Evolutionary conservation across 2,888 invertebrate genomes (phyloP), one percentile per base, ranked within the genome.

Genomic region (Orgyia antiqua): DNA sequence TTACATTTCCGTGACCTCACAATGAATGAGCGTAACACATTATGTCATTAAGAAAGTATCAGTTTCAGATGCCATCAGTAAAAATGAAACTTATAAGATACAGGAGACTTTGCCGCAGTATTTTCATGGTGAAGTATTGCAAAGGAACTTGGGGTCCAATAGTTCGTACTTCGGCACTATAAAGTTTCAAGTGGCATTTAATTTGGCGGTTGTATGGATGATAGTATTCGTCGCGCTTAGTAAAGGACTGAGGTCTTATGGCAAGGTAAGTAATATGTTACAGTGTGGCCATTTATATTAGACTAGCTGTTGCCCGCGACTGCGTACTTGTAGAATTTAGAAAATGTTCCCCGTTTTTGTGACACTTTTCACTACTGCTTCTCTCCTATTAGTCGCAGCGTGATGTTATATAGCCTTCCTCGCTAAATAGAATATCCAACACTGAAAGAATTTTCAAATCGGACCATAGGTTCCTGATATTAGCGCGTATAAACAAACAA

Each of bases 131-230:
- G 91, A 93, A 27, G 95, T 96, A n/a, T 77, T 96, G 30, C 94
- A 94, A 46, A 67, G 73, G 38, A 88, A 61, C 49, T 61, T 54
- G 42, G 82, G 48, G 21, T 61, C 65, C 26, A 64, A 55, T 57
- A 76, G 40, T 49, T 78, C 56, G 27, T 72, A 60, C 37, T 89
- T 89, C 32, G 91, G 92, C 13, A 89, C 88, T 4, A 89, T 94
- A 36, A 93, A 93, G 72, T 95, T 96, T 75, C 94, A 96, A 87
- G 90, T 95, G 42, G 94, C 95, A 2, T 95, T 96, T 76, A 95
- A 96, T 72, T 83, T 96, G 68, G 94, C 94, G 0, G 93, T 96
- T 3, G 92, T 96, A 11, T 97, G 96, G 96, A 92, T 94, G 89
- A 92, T 94, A 27, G 92, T 96, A 4, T 96, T 96, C 63, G 90